Conservation (phyloP, 2,888 invertebrate species). For the Nephrotoma appendiculata region DNA sequence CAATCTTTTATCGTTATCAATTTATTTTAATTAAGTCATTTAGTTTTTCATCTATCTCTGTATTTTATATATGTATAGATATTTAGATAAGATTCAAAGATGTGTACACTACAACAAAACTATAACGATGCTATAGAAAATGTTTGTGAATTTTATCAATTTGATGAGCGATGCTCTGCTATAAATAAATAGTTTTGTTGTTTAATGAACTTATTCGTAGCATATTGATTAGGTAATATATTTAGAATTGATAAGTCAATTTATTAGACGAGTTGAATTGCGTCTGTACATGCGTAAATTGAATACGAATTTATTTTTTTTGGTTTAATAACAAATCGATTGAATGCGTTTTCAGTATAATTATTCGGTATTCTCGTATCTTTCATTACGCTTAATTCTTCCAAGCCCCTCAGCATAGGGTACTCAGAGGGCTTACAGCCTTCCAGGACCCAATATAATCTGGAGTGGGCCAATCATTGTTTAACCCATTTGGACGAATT, state of each 20-base stretch:
- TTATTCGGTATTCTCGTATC: too few species aligned
- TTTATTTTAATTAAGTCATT: background rate
- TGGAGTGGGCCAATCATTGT: too few species aligned
- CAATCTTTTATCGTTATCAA: background rate
- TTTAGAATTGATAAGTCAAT: background rate
- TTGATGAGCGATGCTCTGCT: background rate
- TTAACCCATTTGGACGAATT: too few species aligned
- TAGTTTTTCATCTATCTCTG: background rate
- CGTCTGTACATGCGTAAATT: background rate
- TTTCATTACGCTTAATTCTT: too few species aligned
- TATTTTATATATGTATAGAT: background rate
- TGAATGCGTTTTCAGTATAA: background rate
- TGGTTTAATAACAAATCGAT: background rate
- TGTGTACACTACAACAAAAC: background rate
- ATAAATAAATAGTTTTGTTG: background rate
- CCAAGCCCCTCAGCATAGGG: too few species aligned
- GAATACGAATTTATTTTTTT: background rate
- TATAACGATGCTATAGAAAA: background rate
- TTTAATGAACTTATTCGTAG: background rate
- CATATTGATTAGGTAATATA: background rate
- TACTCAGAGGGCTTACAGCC: too few species aligned
- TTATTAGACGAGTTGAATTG: background rate
- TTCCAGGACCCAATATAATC: too few species aligned
- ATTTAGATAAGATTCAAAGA: background rate
- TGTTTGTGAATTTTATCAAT: background rate